These are phyloP conservation scores for Pseudanteris insignis DNA, from an alignment of 2,888 invertebrate species.

Conservation along the genomic window DNA sequence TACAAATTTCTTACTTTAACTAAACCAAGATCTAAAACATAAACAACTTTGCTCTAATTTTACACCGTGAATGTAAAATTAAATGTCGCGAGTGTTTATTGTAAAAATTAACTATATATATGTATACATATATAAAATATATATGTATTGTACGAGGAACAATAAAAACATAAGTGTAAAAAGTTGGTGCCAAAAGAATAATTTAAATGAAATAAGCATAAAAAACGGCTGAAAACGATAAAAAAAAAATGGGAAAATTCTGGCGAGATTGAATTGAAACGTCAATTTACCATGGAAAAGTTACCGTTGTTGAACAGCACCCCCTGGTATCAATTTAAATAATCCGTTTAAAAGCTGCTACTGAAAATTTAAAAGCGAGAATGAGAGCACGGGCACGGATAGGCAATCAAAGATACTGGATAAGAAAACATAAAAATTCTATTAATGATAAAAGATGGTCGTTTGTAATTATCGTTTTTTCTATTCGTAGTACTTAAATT, in stretches of 20 bases:
- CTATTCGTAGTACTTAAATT: constrained; percentile 53
- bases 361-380: too few relatives aligned
- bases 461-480: constrained; percentile 50
- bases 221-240: constrained; percentile 1
- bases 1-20: constrained; percentile 23
- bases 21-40: constrained; percentile 1
- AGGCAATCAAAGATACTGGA: too few relatives aligned
- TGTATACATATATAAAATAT: neutral
- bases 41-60: constrained; percentile 19
- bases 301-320: constrained; percentile 50
- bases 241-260: neutral
- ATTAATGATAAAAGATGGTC: constrained; percentile 41
- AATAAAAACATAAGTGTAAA: constrained; percentile 39
- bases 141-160: constrained; percentile 37
- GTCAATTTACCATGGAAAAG: constrained; percentile 53
- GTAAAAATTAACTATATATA: constrained; percentile 34
- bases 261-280: constrained; percentile 40
- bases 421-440: constrained; percentile 13
- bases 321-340: too few relatives aligned
- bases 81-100: constrained; percentile 24
- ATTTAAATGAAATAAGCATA: constrained; percentile 4
- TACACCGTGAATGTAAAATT: constrained; percentile 26
- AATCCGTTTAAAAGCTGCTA: too few relatives aligned
- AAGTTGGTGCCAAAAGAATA: constrained; percentile 51
- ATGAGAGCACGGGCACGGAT: too few relatives aligned